Percentiles rank a stretch among this genome's conserved stretches.
Conservation (phyloP, 2,797 vertebrate genomes). For the Manis crassicaudata region DNA sequence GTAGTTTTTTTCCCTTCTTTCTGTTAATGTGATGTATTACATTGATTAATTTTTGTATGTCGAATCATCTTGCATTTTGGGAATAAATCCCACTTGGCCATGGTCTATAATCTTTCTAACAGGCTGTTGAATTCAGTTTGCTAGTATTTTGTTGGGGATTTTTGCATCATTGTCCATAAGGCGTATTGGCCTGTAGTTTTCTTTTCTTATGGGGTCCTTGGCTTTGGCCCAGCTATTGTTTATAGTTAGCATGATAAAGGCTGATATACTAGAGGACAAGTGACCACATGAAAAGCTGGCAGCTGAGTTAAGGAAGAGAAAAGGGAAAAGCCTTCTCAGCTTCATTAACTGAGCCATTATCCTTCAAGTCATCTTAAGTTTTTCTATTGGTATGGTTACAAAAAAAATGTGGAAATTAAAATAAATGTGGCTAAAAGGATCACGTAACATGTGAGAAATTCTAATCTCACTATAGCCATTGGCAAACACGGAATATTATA, state of each 20-base stretch:
- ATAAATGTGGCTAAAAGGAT: not conserved
- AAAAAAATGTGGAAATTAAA: constrained; percentile 10
- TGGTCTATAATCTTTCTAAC: not conserved
- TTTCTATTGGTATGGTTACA: not conserved
- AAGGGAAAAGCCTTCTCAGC: not conserved
- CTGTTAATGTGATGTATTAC: not conserved
- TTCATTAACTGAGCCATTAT: not conserved
- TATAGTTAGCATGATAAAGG: not conserved
- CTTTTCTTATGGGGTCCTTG: not conserved
- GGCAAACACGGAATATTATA: not conserved
- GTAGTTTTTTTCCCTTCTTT: not conserved
- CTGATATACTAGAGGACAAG: not conserved
- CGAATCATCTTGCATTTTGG: not conserved
- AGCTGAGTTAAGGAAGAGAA: not conserved
- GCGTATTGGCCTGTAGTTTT: not conserved
- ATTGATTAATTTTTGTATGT: not conserved
- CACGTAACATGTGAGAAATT: not conserved
- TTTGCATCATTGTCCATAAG: not conserved
- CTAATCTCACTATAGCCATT: not conserved
- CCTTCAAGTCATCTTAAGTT: not conserved
- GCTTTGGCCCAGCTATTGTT: not conserved
- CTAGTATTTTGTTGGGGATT: not conserved
- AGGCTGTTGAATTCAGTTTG: not conserved
- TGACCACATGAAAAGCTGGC: not conserved
- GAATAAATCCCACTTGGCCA: not conserved